A percentile compares a stretch with the other conserved stretches of the same genome.
Conservation (phyloP, 2,797 vertebrate species). For the Spea hammondii region DNA sequence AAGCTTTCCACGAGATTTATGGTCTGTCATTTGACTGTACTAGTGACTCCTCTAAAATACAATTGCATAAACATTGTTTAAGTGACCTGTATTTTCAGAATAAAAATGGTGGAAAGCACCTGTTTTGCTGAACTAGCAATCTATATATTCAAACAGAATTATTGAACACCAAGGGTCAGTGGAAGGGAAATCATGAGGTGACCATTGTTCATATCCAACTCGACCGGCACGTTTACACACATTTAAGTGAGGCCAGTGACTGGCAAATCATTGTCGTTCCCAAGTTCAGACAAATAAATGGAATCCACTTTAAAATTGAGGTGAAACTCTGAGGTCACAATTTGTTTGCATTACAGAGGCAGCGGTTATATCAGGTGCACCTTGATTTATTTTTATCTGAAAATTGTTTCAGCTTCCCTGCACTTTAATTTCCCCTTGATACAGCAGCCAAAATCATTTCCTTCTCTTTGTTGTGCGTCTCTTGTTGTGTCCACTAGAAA, state of each 20-base stretch:
- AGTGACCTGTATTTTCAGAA: too few species aligned
- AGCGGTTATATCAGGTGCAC: constrained; percentile 21
- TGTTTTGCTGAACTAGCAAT: constrained; percentile 21
- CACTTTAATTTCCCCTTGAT: constrained; percentile 25
- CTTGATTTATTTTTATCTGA: constrained; percentile 25
- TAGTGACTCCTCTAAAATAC: too few species aligned
- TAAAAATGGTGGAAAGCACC: not conserved
- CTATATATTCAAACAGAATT: constrained; percentile 5
- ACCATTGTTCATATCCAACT: not conserved
- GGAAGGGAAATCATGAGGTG: not conserved
- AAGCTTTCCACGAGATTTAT: too few species aligned
- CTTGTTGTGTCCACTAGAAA: constrained; percentile 19
- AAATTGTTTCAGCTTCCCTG: constrained; percentile 10
- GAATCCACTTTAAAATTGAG: constrained; percentile 32
- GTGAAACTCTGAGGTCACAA: constrained; percentile 19
- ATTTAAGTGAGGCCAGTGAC: constrained; percentile 11
- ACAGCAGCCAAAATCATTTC: constrained; percentile 5
- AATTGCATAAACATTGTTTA: too few species aligned
- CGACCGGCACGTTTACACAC: constrained; percentile 13
- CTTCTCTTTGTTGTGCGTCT: constrained; percentile 1
- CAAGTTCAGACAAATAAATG: constrained; percentile 24
- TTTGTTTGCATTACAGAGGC: constrained; percentile 33
- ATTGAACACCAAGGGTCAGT: not conserved
- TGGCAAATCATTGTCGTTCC: constrained; percentile 9
- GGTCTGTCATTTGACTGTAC: too few species aligned